These are phyloP conservation scores for Paralichthys olivaceus DNA, from an alignment of 2,113 vertebrate species.

Conservation along the genomic window DNA sequence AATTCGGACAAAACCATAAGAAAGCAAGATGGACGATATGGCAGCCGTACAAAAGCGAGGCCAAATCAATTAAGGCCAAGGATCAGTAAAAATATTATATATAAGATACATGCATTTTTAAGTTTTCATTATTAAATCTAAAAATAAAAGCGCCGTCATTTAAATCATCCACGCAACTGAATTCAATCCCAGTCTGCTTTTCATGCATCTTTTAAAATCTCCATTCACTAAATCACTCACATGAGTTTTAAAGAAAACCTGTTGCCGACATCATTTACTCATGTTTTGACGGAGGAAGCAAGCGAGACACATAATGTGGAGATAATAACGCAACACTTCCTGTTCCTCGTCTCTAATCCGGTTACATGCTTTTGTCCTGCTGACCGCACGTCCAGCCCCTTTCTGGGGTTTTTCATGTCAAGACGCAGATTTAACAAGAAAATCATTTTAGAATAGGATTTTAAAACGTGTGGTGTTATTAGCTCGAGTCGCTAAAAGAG, in stretches of 20 bases:
- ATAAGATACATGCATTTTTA: no score
- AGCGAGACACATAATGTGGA: not conserved
- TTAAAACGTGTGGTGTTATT: no score
- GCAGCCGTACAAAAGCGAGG: no score
- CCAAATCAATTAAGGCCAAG: no score
- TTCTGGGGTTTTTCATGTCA: not conserved
- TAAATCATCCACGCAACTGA: not conserved
- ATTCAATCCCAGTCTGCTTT: not conserved
- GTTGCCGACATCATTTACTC: conserved; percentile 13
- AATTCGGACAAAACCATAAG: no score
- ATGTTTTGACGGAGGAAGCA: conserved; percentile 20
- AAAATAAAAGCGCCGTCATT: no score
- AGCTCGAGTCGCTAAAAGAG: no score
- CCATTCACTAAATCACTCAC: conserved; percentile 19
- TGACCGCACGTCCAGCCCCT: conserved; percentile 15
- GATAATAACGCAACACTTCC: not conserved
- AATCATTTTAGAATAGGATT: no score
- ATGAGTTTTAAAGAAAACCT: conserved; percentile 23
- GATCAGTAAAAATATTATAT: no score
- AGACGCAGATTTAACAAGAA: no score
- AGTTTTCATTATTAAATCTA: no score
- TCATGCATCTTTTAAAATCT: not conserved
- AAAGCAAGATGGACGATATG: no score
- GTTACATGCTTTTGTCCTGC: conserved; percentile 24
- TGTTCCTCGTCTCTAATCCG: conserved; percentile 27